A percentile compares a stretch with the other conserved stretches of the same genome.
These are phyloP conservation scores for Mormyrus lacerda DNA, from an alignment of 2,113 vertebrate genomes.

Conservation along the genomic window DNA sequence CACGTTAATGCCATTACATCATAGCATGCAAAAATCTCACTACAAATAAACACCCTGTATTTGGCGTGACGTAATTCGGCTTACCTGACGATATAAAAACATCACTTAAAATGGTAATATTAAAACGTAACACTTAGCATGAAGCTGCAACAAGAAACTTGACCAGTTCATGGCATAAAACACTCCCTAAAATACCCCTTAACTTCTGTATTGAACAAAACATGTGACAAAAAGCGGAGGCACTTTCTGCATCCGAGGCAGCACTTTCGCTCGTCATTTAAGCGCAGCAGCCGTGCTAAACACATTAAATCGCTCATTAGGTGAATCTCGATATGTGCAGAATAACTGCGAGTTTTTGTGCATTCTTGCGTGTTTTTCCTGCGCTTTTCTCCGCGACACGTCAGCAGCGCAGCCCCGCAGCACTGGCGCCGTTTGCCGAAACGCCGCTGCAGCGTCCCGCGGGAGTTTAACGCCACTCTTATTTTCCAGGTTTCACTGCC, in stretches of 20 bases:
- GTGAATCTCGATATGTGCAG: neutral
- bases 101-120: neutral
- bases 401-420: neutral
- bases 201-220: neutral
- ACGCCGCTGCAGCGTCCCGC: neutral
- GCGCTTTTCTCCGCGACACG: neutral
- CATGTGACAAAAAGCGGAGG: neutral
- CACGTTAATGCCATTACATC: neutral
- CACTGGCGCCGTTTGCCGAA: neutral
- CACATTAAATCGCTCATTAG: neutral
- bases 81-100: neutral
- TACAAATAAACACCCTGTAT: neutral
- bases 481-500: neutral
- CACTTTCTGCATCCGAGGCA: neutral
- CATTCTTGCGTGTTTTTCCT: neutral
- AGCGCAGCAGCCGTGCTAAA: neutral
- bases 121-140: neutral
- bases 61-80: neutral
- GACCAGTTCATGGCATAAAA: neutral
- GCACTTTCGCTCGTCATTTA: neutral
- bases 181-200: neutral
- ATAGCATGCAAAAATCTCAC: neutral
- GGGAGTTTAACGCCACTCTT: neutral
- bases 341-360: neutral
- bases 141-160: neutral